Base-by-base conservation (phyloP, 2,113 vertebrate genomes). In the Sinosuthora webbiana region DNA sequence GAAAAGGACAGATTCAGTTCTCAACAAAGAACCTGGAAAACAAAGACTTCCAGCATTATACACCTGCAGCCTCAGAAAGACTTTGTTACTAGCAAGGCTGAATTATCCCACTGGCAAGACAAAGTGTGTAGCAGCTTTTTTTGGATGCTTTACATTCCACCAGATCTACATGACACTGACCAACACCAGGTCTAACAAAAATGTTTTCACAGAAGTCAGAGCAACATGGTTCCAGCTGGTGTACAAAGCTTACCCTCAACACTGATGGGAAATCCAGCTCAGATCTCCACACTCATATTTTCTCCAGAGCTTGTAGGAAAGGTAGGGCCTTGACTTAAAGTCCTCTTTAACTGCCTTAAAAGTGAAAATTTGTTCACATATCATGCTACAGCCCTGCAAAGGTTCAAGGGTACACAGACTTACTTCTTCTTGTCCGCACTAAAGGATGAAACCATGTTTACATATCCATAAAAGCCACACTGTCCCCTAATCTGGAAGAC, bases 1-100 rank as follows among this genome's bases (percentile, higher is more conserved):
- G 41, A 90, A 90, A 69, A 25, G 42, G 41, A 86, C 39, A 60
- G 33, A 59, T 60, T 81, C 42, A 15, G 15, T 35, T 76, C 77
- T 64, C 37, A 81, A 82, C 22, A 85, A 86, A 92, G 89, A 92
- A n/a, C 52, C 52, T 89, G 28, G 69, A 82, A 95, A 93, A 91
- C 50, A 91, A 83, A 70, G 74, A 80, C 84, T 82, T 84, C 41
- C 57, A 87, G 77, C 56, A 47, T 74, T 78, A 79, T 13, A 30
- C 33, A 52, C 44, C 39, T 77, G 67, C 67, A 88, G 82, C 83
- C 39, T 86, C 83, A 50, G 22, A 86, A 79, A 73, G 20, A 69
- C 35, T 39, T 39, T 57, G 14, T 30, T 83, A 41, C 42, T 71
- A 68, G 49, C 57, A 85, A 84, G 56, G 62, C 45, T 69, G 55